Base-by-base conservation (phyloP, 2,113 vertebrate genomes). In the Panurus biarmicus region DNA sequence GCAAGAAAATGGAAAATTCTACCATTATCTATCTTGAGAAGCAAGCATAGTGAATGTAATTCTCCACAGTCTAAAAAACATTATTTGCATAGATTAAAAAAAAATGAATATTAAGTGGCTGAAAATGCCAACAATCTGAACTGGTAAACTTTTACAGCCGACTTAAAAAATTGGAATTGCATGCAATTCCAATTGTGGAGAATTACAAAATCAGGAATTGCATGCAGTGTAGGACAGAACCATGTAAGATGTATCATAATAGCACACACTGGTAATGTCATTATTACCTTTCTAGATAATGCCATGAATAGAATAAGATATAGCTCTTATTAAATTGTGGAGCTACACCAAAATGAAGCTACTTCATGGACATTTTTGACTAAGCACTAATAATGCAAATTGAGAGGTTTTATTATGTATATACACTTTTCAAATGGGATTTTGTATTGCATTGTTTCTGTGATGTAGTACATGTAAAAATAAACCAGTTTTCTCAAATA, bases 1-100 rank as follows among this genome's bases (percentile, higher is more conserved):
- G 71, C 19, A 70, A 72, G 35, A 87, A 93, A 91, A 64, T 23
- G 7, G 48, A 91, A 94, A 89, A 66, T 58, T 40, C 50, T 66
- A 58, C 47, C 18, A 71, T 67, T 28, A 71, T 58, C 29, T 79
- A 6, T 40, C 61, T 33, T 24, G 29, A 58, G 80, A 77, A 85
- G 51, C 12, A 71, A 85, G 23, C 22, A 29, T 31, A 31, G 54
- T 6, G 10, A 54, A 24, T 83, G 14, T 29, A 76, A 73, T 83
- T 96, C 47, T 60, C 26, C 33, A 19, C 38, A 70, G 45, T 20
- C 33, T 66, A 66, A 76, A 89, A 85, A 70, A 2, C 54, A 38
- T 33, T 15, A 40, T 76, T 69, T 85, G 53, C 25, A 70, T 12
- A 75, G 33, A 87, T 75, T n/a, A n/a, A n/a, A 23, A 60, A 91